A percentile compares a stretch with the other conserved stretches of the same genome.
Conservation (phyloP, 2,113 vertebrate species). For the Opisthocomus hoazin region DNA sequence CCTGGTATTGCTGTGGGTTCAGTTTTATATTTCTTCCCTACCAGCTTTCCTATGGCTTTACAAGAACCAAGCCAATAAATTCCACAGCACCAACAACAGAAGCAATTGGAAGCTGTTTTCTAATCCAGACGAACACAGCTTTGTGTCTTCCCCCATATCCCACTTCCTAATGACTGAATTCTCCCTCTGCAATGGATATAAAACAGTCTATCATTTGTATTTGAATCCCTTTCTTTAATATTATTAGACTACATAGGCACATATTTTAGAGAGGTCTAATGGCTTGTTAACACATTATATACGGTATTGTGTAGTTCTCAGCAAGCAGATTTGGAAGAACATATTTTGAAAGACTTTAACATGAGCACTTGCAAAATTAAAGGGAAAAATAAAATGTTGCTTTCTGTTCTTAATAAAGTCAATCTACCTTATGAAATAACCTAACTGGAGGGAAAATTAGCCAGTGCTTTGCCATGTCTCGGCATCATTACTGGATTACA, state of each 20-base stretch:
- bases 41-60: constrained; percentile 21
- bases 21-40: constrained; percentile 19
- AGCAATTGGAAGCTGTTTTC: constrained; percentile 13
- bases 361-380: not conserved
- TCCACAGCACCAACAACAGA: constrained; percentile 26
- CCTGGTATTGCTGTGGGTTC: constrained; percentile 20
- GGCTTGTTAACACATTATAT: constrained; percentile 26
- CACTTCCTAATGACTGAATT: not conserved
- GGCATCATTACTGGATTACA: not conserved
- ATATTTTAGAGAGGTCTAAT: constrained; percentile 5
- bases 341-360: not conserved
- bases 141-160: not conserved
- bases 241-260: constrained; percentile 10
- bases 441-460: not conserved
- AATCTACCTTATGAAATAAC: not conserved
- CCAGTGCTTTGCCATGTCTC: not conserved
- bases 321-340: not conserved
- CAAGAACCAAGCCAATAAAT: constrained; percentile 34
- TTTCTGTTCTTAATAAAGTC: constrained; percentile 14
- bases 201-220: constrained; percentile 30
- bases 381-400: constrained; percentile 9
- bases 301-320: not conserved
- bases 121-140: not conserved
- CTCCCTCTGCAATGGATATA: not conserved
- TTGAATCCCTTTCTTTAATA: not conserved